These are phyloP conservation scores for Siniperca knerii DNA, from an alignment of 2,113 vertebrate genomes.

Conservation along the genomic window DNA sequence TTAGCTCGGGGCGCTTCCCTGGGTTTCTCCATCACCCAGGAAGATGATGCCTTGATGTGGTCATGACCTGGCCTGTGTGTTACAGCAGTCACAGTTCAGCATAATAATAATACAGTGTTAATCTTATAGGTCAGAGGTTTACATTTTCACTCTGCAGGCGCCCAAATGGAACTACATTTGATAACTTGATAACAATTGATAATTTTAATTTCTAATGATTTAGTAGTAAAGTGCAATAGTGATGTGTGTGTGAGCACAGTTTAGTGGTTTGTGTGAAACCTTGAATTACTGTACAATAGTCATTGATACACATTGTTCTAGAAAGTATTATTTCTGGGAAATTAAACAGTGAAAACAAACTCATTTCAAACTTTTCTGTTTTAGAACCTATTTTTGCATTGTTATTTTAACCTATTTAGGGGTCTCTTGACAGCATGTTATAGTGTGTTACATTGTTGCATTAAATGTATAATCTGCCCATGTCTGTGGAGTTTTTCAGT, in stretches of 20 bases:
- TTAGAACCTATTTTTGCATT: neutral
- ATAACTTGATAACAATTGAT: neutral
- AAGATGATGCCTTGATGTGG: slow-evolving; percentile 87
- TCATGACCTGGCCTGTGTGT: slow-evolving; percentile 82
- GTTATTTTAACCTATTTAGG: neutral
- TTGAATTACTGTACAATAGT: neutral
- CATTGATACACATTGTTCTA: neutral
- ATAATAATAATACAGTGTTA: neutral
- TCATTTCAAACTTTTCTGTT: neutral
- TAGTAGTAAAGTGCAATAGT: neutral
- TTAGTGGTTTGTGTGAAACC: neutral
- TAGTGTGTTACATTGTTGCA: neutral
- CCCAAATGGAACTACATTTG: neutral
- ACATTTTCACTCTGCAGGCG: neutral
- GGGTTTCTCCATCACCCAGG: slow-evolving; percentile 89
- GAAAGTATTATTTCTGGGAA: too few relatives aligned
- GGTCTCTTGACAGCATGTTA: neutral
- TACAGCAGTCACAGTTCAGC: slow-evolving; percentile 18
- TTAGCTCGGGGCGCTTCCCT: slow-evolving; percentile 82
- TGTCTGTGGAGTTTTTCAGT: neutral
- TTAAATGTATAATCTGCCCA: neutral
- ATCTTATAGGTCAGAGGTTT: neutral
- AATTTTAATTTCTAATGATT: neutral
- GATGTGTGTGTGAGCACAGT: neutral
- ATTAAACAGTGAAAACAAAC: neutral